Percentiles rank a stretch among this genome's conserved stretches.
Evolutionary conservation across 2,888 invertebrate genomes (phyloP).

Genomic region (Agrotis segetum): DNA sequence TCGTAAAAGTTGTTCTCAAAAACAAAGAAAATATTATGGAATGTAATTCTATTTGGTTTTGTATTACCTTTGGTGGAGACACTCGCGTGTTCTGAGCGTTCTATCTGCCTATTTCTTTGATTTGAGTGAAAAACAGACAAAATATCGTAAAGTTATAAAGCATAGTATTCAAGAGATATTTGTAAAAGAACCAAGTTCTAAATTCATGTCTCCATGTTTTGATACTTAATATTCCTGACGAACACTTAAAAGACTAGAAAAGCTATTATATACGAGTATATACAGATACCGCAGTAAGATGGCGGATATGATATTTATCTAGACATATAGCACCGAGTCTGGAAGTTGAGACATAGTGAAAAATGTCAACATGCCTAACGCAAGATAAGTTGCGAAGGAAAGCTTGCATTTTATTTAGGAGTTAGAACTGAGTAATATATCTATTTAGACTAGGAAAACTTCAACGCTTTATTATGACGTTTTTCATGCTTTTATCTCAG

Average conservation of each 20-base stretch:
- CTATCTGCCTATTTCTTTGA: too few species aligned
- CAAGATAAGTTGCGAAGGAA: constrained; percentile 45
- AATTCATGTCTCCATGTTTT: neutral
- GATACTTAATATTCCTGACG: constrained; percentile 5
- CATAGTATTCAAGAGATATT: too few species aligned
- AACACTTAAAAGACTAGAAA: neutral
- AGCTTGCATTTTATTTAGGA: constrained; percentile 23
- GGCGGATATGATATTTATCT: constrained; percentile 43
- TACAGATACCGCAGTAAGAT: constrained; percentile 23
- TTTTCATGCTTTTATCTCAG: neutral
- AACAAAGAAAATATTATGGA: too few species aligned
- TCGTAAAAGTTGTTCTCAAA: too few species aligned
- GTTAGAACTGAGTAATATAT: constrained; percentile 13
- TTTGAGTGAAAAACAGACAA: neutral
- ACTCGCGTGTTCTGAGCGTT: too few species aligned
- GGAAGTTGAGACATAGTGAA: constrained; percentile 40
- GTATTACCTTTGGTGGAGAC: too few species aligned
- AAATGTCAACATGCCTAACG: constrained; percentile 42
- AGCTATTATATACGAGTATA: constrained; percentile 1
- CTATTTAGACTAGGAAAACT: constrained; percentile 25
- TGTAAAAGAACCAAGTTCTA: too few species aligned
- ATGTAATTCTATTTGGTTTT: too few species aligned
- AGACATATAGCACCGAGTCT: constrained; percentile 6
- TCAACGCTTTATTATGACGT: neutral
- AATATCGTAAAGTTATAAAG: neutral